phyloP scores from a whole-genome alignment of 2,113 vertebrate species.

The Phrynosoma platyrhinos region DNA sequence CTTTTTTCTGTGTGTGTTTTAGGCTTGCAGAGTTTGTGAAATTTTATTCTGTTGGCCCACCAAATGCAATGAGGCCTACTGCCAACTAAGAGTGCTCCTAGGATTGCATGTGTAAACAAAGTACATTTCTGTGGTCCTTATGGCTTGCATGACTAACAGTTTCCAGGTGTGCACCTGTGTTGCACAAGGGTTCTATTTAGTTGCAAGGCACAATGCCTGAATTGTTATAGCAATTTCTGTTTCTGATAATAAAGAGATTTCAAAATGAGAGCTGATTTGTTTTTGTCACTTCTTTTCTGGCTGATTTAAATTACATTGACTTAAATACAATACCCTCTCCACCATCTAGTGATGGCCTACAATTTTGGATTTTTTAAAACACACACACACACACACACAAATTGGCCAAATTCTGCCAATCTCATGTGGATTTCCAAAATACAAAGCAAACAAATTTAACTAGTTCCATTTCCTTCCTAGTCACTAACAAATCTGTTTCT shows the following conservation, averaged over 20 bases:
- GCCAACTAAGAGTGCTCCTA: neutral
- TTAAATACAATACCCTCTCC: conserved; percentile 13
- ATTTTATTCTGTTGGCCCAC: too few relatives aligned
- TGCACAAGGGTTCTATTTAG: neutral
- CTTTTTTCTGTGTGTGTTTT: neutral
- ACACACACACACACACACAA: conserved; percentile 2
- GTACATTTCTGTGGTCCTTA: neutral
- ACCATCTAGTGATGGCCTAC: neutral
- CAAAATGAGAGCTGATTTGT: neutral
- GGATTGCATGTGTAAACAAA: neutral
- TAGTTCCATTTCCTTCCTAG: neutral
- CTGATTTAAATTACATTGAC: neutral
- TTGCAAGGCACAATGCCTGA: neutral
- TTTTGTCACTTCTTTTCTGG: neutral
- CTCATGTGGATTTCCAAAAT: neutral
- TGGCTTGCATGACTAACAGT: neutral
- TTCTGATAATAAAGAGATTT: neutral
- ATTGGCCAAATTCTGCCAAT: neutral
- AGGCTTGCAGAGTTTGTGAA: too few relatives aligned
- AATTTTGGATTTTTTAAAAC: conserved; percentile 30
- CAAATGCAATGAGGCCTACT: too few relatives aligned
- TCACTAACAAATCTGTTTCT: conserved; percentile 28
- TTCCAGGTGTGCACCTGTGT: too few relatives aligned
- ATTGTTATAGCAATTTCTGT: neutral
- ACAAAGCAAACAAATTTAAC: neutral